A percentile compares a stretch with the other conserved stretches of the same genome.
These are phyloP conservation scores for Drosophila lacertosa DNA, from an alignment of 1,140 invertebrate genomes.

Conservation along the genomic window DNA sequence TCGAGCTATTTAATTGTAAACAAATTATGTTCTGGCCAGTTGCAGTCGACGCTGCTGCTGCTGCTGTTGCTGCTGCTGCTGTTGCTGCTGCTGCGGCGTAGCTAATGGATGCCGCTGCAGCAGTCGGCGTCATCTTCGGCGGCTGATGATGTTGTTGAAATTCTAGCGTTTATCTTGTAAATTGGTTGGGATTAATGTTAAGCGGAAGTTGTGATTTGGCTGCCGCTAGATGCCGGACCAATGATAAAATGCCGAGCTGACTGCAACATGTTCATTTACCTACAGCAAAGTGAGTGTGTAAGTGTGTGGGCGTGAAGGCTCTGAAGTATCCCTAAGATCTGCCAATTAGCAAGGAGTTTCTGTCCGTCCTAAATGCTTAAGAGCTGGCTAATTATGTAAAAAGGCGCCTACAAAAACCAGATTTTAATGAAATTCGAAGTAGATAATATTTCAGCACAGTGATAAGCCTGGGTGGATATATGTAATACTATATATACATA, in stretches of 20 bases:
- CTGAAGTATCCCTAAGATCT: conserved; percentile 42
- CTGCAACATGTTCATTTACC: conserved; percentile 72
- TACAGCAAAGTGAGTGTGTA: conserved; percentile 61
- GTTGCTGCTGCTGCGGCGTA: conserved; percentile 36
- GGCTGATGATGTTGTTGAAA: conserved; percentile 79
- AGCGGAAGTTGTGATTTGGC: conserved; percentile 76
- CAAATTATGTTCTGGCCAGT: conserved; percentile 79
- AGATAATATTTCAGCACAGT: no score
- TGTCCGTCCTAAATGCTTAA: conserved; percentile 1
- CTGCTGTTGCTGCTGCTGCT: conserved; percentile 16
- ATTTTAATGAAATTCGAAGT: no score
- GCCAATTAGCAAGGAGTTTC: conserved; percentile 35
- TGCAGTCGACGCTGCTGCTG: conserved; percentile 26
- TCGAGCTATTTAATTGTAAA: conserved; percentile 82
- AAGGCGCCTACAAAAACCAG: neutral
- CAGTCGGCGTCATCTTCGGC: conserved; percentile 20
- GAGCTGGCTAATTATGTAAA: neutral
- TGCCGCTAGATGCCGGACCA: conserved; percentile 48
- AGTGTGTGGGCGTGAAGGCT: conserved; percentile 57
- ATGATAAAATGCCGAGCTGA: conserved; percentile 57
- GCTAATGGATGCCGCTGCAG: conserved; percentile 65
- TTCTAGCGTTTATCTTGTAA: conserved; percentile 81
- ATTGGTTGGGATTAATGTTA: conserved; percentile 80
- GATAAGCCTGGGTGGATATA: no score
- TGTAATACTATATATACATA: no score